Evolutionary conservation across 2,888 invertebrate species (phyloP).

Genomic region (Uropetala carovei): DNA sequence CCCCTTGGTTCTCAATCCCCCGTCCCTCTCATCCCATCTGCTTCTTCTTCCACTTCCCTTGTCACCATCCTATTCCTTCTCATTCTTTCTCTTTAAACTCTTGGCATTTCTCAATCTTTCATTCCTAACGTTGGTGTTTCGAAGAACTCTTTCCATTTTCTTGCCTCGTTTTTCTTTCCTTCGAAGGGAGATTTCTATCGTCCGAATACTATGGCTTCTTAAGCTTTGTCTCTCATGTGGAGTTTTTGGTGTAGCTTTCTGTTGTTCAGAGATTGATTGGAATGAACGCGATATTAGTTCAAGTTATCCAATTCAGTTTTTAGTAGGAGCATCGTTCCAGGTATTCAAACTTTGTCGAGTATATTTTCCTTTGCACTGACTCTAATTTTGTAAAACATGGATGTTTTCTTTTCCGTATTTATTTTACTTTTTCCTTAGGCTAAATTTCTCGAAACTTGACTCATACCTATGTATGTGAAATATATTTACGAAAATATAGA

Average conservation of each 20-base stretch:
- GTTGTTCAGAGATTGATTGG: too few species aligned
- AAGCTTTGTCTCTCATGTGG: background rate
- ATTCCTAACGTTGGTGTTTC: background rate
- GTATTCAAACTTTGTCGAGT: too few species aligned
- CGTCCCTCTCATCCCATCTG: background rate
- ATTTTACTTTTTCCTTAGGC: too few species aligned
- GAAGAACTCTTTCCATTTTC: background rate
- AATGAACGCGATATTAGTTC: too few species aligned
- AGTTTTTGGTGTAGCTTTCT: background rate
- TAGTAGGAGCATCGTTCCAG: too few species aligned
- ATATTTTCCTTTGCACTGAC: too few species aligned
- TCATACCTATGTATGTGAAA: too few species aligned
- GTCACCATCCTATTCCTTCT: background rate
- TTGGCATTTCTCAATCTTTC: constrained; percentile 50
- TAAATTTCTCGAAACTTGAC: too few species aligned
- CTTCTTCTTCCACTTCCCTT: constrained; percentile 18
- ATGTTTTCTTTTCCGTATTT: too few species aligned
- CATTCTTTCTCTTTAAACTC: constrained; percentile 7
- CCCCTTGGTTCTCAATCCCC: background rate
- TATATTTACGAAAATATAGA: too few species aligned
- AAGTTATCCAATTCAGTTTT: too few species aligned
- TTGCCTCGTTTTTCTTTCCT: background rate
- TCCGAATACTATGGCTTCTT: background rate
- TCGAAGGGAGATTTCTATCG: background rate
- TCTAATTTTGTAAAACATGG: too few species aligned